Percentiles rank a stretch among this genome's conserved stretches.
These are phyloP conservation scores for Drosophila truncata DNA, from an alignment of 1,140 invertebrate species.

Conservation along the genomic window DNA sequence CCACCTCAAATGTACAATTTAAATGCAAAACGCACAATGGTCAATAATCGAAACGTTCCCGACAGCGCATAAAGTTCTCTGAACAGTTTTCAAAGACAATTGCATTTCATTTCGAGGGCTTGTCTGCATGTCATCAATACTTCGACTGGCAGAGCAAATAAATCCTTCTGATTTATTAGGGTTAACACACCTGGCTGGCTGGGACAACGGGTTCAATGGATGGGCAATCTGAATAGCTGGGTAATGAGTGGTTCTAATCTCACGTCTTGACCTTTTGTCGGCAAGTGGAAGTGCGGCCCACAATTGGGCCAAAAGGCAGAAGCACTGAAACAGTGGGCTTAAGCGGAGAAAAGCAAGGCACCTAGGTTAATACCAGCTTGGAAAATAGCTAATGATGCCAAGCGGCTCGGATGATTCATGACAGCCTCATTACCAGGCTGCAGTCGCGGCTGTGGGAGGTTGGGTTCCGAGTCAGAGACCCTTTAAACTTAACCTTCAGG, in stretches of 20 bases:
- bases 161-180: slow-evolving; percentile 39
- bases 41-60: slow-evolving; percentile 14
- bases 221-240: not conserved
- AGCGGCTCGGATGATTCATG: slow-evolving; percentile 43
- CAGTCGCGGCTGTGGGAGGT: slow-evolving; percentile 23
- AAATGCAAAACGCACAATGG: slow-evolving; percentile 37
- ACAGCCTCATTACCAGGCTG: slow-evolving; percentile 43
- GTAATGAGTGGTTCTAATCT: slow-evolving; percentile 35
- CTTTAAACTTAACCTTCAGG: slow-evolving; percentile 72
- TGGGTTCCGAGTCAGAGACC: slow-evolving; percentile 58
- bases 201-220: slow-evolving; percentile 13
- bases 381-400: slow-evolving; percentile 47
- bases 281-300: slow-evolving; percentile 19
- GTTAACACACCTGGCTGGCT: slow-evolving; percentile 24
- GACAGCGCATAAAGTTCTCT: slow-evolving; percentile 29
- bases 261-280: slow-evolving; percentile 28
- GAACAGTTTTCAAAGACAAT: slow-evolving; percentile 33
- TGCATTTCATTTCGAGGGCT: slow-evolving; percentile 32
- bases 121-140: slow-evolving; percentile 21
- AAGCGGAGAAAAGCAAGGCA: slow-evolving; percentile 11
- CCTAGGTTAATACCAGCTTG: slow-evolving; percentile 51
- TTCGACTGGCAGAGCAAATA: slow-evolving; percentile 1
- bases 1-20: slow-evolving; percentile 32
- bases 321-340: slow-evolving; percentile 2
- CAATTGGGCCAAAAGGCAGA: slow-evolving; percentile 12